Evolutionary conservation across 2,113 vertebrate species (phyloP), one percentile per base, ranked within the genome.

Genomic region (Andinoacara biseriatus): DNA sequence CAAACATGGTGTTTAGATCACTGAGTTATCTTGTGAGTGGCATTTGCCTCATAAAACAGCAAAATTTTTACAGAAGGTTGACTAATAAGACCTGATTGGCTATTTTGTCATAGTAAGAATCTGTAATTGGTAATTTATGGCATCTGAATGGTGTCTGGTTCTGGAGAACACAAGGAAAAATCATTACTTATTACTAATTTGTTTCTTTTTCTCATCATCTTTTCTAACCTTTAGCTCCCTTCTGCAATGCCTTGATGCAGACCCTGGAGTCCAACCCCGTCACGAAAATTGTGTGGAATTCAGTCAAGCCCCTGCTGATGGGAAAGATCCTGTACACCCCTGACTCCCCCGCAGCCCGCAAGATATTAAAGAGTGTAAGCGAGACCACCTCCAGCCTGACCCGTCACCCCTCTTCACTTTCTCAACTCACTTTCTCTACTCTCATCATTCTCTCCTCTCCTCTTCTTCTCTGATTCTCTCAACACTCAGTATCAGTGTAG

Each of bases 261-360:
- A 97, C 83, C 82, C 90, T 99, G 95, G 98, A 99, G 95, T 97
- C 97, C 81, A 98, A 98, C 89, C 97, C 98, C 72, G 86, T 98
- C 87, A 98, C 97, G 77, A 99, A 97, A 95, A 97, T 99, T 69
- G 95, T 96, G 77, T 99, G 98, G 98, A 98, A 92, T 91, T 95
- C 97, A 62, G 95, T 97, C 91, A 99, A 99, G 86, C 98, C 98
- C 67, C 94, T 99, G 91, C 93, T 99, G 92, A 99, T 99, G 97
- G 98, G 98, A 88, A 99, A 99, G 96, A 97, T 99, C 87, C 96
- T 99, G 60, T 99, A 96, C 86, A 93, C 97, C 86, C 98, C 98
- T 0, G 95, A 98, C 95, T 96, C 96, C 67, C 97, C 97, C 22
- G 95, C 96, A 56, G 94, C 95, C 38, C 94, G 76, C 85, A 93